These are phyloP conservation scores for Pseudorasbora parva DNA, from an alignment of 2,113 vertebrate species.

Conservation along the genomic window DNA sequence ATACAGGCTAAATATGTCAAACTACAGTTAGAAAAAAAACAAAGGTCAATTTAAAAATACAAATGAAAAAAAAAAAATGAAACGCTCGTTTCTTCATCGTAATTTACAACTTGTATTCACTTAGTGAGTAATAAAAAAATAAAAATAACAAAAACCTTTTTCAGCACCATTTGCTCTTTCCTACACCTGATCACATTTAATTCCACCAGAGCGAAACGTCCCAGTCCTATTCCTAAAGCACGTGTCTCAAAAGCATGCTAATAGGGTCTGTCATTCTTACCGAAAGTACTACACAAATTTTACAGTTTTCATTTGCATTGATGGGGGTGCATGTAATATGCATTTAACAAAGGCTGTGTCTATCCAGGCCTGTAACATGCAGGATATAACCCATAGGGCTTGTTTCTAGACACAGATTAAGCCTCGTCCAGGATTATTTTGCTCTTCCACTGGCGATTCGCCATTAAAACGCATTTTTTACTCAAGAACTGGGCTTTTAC, in stretches of 20 bases:
- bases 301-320: conserved; percentile 38
- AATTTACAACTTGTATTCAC: conserved; percentile 79
- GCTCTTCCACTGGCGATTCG: background rate
- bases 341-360: conserved; percentile 19
- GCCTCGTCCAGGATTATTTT: background rate
- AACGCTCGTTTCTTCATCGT: conserved; percentile 61
- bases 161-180: conserved; percentile 66
- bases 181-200: conserved; percentile 46
- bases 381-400: conserved; percentile 25
- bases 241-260: conserved; percentile 27
- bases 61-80: conserved; percentile 63
- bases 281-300: conserved; percentile 22
- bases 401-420: background rate
- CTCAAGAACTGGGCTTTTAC: background rate
- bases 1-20: conserved; percentile 65
- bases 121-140: conserved; percentile 71
- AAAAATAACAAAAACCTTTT: conserved; percentile 66
- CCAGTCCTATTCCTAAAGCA: conserved; percentile 35
- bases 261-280: conserved; percentile 18
- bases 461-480: conserved; percentile 2
- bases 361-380: conserved; percentile 47
- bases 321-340: conserved; percentile 9
- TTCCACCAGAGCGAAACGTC: conserved; percentile 41
- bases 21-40: conserved; percentile 78
- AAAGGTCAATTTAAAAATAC: conserved; percentile 71